Evolutionary conservation across 2,797 vertebrate species (phyloP).

Genomic region (Aldrovandia affinis): DNA sequence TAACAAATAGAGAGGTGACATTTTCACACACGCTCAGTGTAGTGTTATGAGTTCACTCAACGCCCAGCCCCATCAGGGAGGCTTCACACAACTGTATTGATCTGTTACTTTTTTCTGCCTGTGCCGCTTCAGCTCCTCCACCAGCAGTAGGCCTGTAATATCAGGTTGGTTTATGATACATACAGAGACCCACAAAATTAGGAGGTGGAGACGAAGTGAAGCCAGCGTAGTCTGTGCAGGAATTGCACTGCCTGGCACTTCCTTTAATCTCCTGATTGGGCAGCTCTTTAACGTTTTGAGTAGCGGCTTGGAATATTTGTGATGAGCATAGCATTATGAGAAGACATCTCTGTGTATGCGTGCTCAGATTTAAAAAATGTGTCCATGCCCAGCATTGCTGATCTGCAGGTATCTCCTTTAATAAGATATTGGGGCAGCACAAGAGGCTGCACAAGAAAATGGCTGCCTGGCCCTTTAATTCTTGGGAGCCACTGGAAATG

Average conservation of each 20-base stretch:
- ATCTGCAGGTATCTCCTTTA: conserved; percentile 67
- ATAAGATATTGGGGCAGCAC: too few species aligned
- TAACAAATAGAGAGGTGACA: background rate
- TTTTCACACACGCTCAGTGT: background rate
- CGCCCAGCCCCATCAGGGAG: background rate
- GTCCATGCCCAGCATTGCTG: conserved; percentile 37
- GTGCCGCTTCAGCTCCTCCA: background rate
- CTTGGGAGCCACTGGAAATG: too few species aligned
- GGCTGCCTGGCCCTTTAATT: too few species aligned
- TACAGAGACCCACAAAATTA: background rate
- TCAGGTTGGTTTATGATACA: background rate
- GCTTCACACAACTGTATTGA: background rate
- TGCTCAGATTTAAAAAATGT: conserved; percentile 64
- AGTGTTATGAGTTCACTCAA: background rate
- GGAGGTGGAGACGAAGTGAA: conserved; percentile 49
- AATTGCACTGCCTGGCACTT: conserved; percentile 71
- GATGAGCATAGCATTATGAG: conserved; percentile 41
- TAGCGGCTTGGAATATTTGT: conserved; percentile 61
- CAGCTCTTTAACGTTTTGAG: conserved; percentile 64
- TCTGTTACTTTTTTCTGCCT: background rate
- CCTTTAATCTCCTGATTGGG: conserved; percentile 64
- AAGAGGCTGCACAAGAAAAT: too few species aligned
- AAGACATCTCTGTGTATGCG: conserved; percentile 57
- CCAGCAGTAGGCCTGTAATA: background rate
- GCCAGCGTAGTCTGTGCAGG: conserved; percentile 67